A percentile compares a stretch with the other conserved stretches of the same genome.
These are phyloP conservation scores for Caiman crocodilus DNA, from an alignment of 2,797 vertebrate species.

Conservation along the genomic window DNA sequence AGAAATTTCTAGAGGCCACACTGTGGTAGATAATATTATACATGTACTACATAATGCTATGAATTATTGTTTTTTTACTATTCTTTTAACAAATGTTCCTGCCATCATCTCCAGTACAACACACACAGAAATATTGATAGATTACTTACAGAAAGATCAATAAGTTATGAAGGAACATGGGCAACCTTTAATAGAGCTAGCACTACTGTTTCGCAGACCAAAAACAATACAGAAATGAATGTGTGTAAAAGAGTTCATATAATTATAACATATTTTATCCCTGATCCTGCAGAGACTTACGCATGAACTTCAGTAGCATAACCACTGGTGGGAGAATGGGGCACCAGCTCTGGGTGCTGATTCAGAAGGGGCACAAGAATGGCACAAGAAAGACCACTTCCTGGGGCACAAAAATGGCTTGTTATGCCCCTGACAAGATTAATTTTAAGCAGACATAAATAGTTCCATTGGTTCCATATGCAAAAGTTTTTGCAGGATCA, in stretches of 20 bases:
- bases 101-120: background rate
- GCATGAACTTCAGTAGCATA: background rate
- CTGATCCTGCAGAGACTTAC: background rate
- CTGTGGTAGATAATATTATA: constrained; percentile 5
- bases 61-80: constrained; percentile 20
- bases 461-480: rapidly evolving
- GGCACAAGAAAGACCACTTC: too few relatives aligned
- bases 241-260: background rate
- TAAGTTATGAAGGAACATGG: constrained; percentile 2
- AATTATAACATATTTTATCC: background rate
- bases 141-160: background rate
- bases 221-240: background rate
- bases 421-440: background rate
- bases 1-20: constrained; percentile 4
- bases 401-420: too few relatives aligned
- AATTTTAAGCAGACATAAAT: background rate
- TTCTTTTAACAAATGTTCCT: constrained; percentile 37
- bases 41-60: constrained; percentile 7
- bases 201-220: background rate
- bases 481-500: background rate
- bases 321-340: too few relatives aligned
- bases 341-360: too few relatives aligned
- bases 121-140: constrained; percentile 24
- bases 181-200: constrained; percentile 2
- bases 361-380: too few relatives aligned